Base-by-base conservation (phyloP, 2,113 vertebrate genomes). In the Hemibagrus wyckioides region DNA sequence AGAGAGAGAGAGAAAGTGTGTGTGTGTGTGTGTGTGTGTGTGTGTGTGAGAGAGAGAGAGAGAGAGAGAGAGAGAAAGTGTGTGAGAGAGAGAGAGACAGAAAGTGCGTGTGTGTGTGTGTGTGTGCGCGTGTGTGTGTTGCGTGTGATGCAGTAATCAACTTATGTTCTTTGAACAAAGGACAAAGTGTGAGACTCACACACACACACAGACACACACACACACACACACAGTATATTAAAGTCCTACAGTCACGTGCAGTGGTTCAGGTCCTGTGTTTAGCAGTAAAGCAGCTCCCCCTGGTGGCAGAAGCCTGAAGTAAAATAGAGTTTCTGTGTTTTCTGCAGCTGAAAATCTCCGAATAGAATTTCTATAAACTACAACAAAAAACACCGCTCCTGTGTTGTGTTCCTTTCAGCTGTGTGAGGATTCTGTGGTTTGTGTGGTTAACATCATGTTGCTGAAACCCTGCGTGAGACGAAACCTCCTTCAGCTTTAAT, bases 271-370 rank as follows among this genome's bases (percentile, higher is more conserved):
- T 56, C 6, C 1, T 23, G 6, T 54, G 33, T 80, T 80, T 50
- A 23, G 39, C 23, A 44, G 82, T 85, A 69, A 33, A 59, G n/a
- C 44, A 85, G 6, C 87, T 59, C 87, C 87, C 87, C 44, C 87
- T 85, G 59, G 63, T 85, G 87, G 75, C 11, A n/a, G 30, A 56
- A 56, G 13, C 48, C 19, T 19, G 28, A 52, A 30, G 6, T 11
- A 73, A 44, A 44, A 10, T 30, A 14, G 11, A 11, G 9, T 30
- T 65, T 33, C 4, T 41, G 36, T 44, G 33, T 71, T 39, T 21
- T 10, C 2, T 6, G 21, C 11, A 2, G 39, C 19, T 75, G 39
- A 44, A 48, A 48, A 48, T n/a, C 23, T 76, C 4, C 28, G 48
- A 44, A 75, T 25, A 14, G 44, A 6, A 10, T 14, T 71, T 71